Evolutionary conservation across 2,888 invertebrate genomes (phyloP).

Genomic region (Celastrina argiolus): DNA sequence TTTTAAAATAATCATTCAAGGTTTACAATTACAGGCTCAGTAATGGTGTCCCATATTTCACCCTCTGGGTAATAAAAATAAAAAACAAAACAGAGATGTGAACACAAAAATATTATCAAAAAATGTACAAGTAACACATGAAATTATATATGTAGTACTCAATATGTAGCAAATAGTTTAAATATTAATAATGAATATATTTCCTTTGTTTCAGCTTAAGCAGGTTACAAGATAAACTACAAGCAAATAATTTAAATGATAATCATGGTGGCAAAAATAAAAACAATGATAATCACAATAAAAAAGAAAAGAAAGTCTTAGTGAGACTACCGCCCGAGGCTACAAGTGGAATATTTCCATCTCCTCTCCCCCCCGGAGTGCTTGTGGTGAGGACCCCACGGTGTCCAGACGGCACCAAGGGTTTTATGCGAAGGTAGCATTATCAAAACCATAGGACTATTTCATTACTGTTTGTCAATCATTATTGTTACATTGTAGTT

Average conservation of each 20-base stretch:
- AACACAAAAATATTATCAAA: too few relatives aligned
- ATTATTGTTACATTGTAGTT: background rate
- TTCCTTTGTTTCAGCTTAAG: constrained; percentile 53
- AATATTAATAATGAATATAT: too few relatives aligned
- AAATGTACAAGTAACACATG: too few relatives aligned
- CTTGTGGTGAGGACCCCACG: constrained; percentile 84
- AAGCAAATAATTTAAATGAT: constrained; percentile 65
- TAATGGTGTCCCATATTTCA: too few relatives aligned
- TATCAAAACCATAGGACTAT: constrained; percentile 29
- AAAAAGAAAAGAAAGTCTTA: constrained; percentile 63
- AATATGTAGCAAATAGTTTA: too few relatives aligned
- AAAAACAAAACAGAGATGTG: too few relatives aligned
- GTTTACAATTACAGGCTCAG: too few relatives aligned
- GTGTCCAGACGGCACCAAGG: constrained; percentile 87
- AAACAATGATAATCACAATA: constrained; percentile 57
- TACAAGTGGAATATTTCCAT: constrained; percentile 59
- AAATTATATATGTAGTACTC: too few relatives aligned
- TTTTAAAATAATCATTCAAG: too few relatives aligned
- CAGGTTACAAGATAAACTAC: constrained; percentile 67
- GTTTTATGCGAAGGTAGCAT: constrained; percentile 69
- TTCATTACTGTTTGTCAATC: constrained; percentile 22
- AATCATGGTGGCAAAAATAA: constrained; percentile 53
- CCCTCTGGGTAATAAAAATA: too few relatives aligned
- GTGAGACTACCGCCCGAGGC: constrained; percentile 59
- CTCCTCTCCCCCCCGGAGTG: constrained; percentile 67